These are phyloP conservation scores for Masticophis lateralis DNA, from an alignment of 2,797 vertebrate species.

Conservation along the genomic window DNA sequence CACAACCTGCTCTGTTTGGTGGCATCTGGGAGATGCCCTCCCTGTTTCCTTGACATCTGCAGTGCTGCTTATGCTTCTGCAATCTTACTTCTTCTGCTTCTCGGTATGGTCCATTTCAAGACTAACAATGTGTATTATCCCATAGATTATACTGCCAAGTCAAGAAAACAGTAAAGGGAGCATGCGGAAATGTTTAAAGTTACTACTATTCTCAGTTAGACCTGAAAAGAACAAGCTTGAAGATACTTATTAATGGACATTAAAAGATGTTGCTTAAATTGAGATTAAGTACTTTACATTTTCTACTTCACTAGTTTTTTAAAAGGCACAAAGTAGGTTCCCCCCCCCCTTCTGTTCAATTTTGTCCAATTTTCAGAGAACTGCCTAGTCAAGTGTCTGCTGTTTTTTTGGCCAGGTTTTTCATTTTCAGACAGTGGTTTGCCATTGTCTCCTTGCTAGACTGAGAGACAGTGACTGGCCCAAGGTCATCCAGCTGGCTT, in stretches of 20 bases:
- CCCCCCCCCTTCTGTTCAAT: background rate
- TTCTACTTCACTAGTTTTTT: slow-evolving; percentile 32
- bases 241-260: slow-evolving; percentile 18
- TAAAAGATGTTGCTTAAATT: slow-evolving; percentile 26
- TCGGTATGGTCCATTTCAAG: background rate
- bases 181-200: slow-evolving; percentile 6
- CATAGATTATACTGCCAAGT: slow-evolving; percentile 8
- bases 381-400: background rate
- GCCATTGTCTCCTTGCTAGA: background rate
- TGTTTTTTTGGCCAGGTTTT: background rate
- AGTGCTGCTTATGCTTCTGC: background rate
- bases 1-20: background rate
- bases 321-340: slow-evolving; percentile 8
- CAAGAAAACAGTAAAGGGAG: background rate
- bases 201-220: slow-evolving; percentile 32
- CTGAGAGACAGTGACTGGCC: background rate
- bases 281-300: slow-evolving; percentile 3
- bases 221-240: slow-evolving; percentile 30
- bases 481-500: background rate
- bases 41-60: background rate
- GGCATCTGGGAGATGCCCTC: background rate
- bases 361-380: background rate
- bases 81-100: background rate
- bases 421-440: background rate
- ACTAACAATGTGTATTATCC: slow-evolving; percentile 28